Evolutionary conservation across 2,888 invertebrate genomes (phyloP).

Genomic region (Malthinus seriepunctatus): DNA sequence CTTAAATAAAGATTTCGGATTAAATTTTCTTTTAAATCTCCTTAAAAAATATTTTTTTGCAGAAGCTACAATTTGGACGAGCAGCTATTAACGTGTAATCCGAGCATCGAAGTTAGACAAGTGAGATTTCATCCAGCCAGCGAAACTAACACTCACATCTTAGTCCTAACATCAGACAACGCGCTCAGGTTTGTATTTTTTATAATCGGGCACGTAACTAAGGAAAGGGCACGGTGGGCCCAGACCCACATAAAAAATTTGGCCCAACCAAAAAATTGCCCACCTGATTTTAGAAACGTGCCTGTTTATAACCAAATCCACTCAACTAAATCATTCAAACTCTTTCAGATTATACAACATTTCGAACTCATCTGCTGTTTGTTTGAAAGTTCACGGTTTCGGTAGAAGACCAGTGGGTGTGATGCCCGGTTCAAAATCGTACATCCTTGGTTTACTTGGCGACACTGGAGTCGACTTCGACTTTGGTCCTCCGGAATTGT

Average conservation of each 20-base stretch:
- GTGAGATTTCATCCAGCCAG: slow-evolving; percentile 89
- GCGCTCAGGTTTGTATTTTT: slow-evolving; percentile 68
- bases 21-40: slow-evolving; percentile 7
- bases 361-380: slow-evolving; percentile 39
- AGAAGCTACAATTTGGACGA: slow-evolving; percentile 77
- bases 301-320: no score
- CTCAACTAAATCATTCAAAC: no score
- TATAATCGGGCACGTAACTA: no score
- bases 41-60: slow-evolving; percentile 45
- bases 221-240: no score
- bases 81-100: slow-evolving; percentile 68
- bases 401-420: slow-evolving; percentile 48
- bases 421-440: slow-evolving; percentile 48
- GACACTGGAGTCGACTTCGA: slow-evolving; percentile 89
- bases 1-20: slow-evolving; percentile 4
- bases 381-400: slow-evolving; percentile 42
- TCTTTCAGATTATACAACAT: slow-evolving; percentile 48
- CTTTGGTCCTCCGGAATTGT: slow-evolving; percentile 63
- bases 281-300: no score
- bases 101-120: slow-evolving; percentile 72
- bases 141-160: slow-evolving; percentile 70
- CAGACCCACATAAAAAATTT: no score
- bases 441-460: slow-evolving; percentile 63
- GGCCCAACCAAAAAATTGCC: no score
- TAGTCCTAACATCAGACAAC: slow-evolving; percentile 85